phyloP scores from a whole-genome alignment of 2,888 invertebrate genomes.

The Agrotis puta region DNA sequence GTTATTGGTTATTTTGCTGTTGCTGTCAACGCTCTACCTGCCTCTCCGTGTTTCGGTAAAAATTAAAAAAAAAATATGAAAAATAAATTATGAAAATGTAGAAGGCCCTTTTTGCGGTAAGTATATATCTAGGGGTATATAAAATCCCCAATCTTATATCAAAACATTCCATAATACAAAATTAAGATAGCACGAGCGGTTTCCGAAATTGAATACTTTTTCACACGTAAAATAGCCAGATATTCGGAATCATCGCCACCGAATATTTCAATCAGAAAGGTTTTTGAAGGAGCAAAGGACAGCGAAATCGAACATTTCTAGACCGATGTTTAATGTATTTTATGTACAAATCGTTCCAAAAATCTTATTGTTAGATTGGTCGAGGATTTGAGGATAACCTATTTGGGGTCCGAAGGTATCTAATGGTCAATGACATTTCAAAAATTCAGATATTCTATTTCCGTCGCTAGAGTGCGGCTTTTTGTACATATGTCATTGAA shows the following conservation, averaged over 20 bases:
- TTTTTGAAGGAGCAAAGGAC: not conserved
- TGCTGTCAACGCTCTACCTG: not conserved
- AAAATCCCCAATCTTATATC: no score
- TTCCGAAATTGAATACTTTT: not conserved
- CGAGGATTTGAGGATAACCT: conserved; percentile 7
- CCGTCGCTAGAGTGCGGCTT: not conserved
- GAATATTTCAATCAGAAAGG: not conserved
- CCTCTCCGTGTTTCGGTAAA: no score
- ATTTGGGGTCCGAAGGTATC: not conserved
- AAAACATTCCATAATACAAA: not conserved
- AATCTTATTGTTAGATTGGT: conserved; percentile 4
- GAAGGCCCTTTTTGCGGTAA: no score
- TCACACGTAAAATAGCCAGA: not conserved
- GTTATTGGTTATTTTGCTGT: no score
- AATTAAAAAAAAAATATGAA: no score
- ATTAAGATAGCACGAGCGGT: not conserved
- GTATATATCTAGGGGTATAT: no score
- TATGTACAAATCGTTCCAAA: not conserved
- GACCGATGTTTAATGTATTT: conserved; percentile 11
- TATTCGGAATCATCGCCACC: not conserved
- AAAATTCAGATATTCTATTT: not conserved
- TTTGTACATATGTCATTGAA: no score
- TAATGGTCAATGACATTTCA: not conserved
- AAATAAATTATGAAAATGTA: no score
- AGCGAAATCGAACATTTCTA: not conserved